Base-by-base conservation (phyloP, 2,113 vertebrate species). In the Equus przewalskii region DNA sequence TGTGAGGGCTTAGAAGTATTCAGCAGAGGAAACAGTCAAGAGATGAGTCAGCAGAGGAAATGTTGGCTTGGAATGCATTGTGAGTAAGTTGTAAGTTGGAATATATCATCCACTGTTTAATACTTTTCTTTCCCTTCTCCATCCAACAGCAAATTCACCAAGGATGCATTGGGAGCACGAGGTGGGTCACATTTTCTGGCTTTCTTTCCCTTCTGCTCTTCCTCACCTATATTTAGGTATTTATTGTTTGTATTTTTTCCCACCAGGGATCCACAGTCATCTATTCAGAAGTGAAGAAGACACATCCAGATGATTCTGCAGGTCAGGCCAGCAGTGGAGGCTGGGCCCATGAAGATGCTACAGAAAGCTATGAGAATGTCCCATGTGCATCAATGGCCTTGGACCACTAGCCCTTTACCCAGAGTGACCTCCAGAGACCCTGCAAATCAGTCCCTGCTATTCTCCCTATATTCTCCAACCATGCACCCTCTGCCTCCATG, bases 281-380 rank as follows among this genome's bases (percentile, higher is more conserved):
- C 41, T 98, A 98, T 79, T 94, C 96, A n/a, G 94, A 96, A 30
- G 0, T 98, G 81, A 96, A 86, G 88, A 89, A 41, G 6, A 7
- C 3, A 33, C 16, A 26, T 13, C 10, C 16, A 28, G 60, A 84
- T 18, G n/a, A 79, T 4, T 44, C 36, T 11, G 8, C 10, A n/a
- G 18, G 18, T 26, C 56, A 87, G 28, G 33, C 15, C 15, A 12
- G 11, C 70, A 28, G 28, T 22, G n/a, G 30, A 78, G 56, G 46
- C 22, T 67, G 19, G 10, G 8, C 10, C 41, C 7, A 24, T 0
- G 58, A 83, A 87, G 80, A 87, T 46, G 85, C 18, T 51, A 3
- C 13, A 36, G 94, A 60, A 62, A 70, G 80, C 72, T 98, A 96
- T 46, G 96, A 96, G 78, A 97, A 96, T 54, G 4, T 96, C 33